These are phyloP conservation scores for Ophion ellenae DNA, from an alignment of 2,888 invertebrate species.

Conservation along the genomic window DNA sequence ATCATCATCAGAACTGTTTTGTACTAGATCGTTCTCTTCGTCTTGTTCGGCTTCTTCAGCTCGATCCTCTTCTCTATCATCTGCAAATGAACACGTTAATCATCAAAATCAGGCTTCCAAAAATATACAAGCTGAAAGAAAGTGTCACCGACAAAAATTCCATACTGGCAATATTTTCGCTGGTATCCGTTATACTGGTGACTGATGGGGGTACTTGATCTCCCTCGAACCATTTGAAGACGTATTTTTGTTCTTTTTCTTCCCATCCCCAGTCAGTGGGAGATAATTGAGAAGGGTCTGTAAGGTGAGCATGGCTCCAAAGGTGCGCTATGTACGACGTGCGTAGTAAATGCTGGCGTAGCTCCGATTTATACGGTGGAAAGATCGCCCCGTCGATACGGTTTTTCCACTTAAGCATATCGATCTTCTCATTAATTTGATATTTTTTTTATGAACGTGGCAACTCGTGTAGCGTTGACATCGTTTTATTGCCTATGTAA, in stretches of 20 bases:
- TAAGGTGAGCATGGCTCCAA: conserved; percentile 53
- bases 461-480: conserved; percentile 45
- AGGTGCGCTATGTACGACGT: conserved; percentile 51
- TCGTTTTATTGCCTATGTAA: conserved; percentile 36
- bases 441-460: conserved; percentile 44
- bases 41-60: too few species aligned
- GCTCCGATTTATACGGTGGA: conserved; percentile 57
- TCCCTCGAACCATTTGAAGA: conserved; percentile 59
- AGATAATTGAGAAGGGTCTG: conserved; percentile 34
- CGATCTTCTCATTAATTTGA: neutral
- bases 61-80: too few species aligned
- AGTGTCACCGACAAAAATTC: conserved; percentile 28
- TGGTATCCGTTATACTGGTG: conserved; percentile 34
- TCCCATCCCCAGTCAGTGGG: conserved; percentile 53
- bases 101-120: conserved; percentile 32
- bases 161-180: conserved; percentile 46
- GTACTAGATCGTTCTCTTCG: too few species aligned
- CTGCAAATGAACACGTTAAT: neutral
- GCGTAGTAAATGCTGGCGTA: conserved; percentile 54
- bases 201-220: conserved; percentile 52
- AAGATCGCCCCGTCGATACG: conserved; percentile 48
- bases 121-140: neutral
- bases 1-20: too few species aligned
- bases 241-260: conserved; percentile 27
- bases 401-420: conserved; percentile 31